These are phyloP conservation scores for Enhydra lutris DNA, from an alignment of 2,113 vertebrate species.

Conservation along the genomic window DNA sequence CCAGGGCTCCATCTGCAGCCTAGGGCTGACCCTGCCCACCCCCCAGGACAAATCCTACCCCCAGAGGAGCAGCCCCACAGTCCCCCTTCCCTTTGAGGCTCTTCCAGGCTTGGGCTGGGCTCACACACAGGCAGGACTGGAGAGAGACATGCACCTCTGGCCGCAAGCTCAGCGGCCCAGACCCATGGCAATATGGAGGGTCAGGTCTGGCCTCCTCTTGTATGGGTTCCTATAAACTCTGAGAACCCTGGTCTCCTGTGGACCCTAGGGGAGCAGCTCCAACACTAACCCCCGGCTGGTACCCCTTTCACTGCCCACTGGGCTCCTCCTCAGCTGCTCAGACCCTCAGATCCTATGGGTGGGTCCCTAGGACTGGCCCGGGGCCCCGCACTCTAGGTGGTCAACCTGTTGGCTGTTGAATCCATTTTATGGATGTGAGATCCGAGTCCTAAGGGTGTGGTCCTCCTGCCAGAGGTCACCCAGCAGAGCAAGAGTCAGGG, in stretches of 20 bases:
- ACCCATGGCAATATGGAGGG: too few species aligned
- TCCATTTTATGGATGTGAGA: not conserved
- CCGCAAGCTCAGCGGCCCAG: not conserved
- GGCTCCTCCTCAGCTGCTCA: too few species aligned
- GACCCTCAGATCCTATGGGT: not conserved
- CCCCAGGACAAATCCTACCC: not conserved
- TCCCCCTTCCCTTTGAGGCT: not conserved
- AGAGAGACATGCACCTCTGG: rapidly evolving
- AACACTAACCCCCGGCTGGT: not conserved
- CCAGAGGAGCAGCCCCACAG: not conserved
- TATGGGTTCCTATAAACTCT: not conserved
- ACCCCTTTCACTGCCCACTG: not conserved
- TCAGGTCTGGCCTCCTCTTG: not conserved
- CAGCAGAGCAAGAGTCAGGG: too few species aligned
- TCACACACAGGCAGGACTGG: not conserved
- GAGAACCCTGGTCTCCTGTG: not conserved
- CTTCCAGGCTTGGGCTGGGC: not conserved
- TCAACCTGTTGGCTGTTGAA: too few species aligned
- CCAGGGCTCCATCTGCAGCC: not conserved
- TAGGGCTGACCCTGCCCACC: not conserved
- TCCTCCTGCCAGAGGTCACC: too few species aligned
- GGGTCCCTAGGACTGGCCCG: not conserved
- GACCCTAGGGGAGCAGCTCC: too few species aligned
- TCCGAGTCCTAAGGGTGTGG: too few species aligned
- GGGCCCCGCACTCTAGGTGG: not conserved